Evolutionary conservation across 2,113 vertebrate species (phyloP), one percentile per base, ranked within the genome.

Genomic region (Suncus etruscus): DNA sequence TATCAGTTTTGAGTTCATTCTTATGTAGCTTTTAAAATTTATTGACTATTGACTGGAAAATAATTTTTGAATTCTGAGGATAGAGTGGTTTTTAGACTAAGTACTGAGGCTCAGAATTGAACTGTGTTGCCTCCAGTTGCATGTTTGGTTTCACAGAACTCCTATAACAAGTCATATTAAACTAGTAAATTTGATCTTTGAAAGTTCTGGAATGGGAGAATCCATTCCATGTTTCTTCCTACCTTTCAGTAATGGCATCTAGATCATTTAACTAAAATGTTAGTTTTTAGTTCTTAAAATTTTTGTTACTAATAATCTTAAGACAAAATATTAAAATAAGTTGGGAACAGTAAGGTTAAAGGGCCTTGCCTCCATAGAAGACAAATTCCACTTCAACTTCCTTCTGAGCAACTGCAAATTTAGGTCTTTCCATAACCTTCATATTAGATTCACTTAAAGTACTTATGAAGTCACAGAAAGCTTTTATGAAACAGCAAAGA

Each of bases 271-370:
- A 94, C 47, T 84, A 48, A 91, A 83, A 24, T 86, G 79, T 5
- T 69, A 79, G 27, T 95, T 86, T 87, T 88, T 58, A 47, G n/a
- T 88, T 91, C 32, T 27, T 69, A 45, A 16, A 48, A 22, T 92
- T 91, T 86, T 77, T 92, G 14, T 80, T 94, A 68, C 24, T 54
- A 68, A 25, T 50, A 16, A 91, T 58, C 20, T 76, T 24, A 91
- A 50, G 89, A 93, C 76, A 74, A 65, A 79, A 76, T 70, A 27
- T 83, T 80, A 48, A 83, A 8, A 47, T 32, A 29, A 92, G 31
- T 80, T 90, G 61, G 45, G 70, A 22, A 39, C 39, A 39, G 14
- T 76, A 82, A 73, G 1, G 31, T 76, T 61, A 61, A 61, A 20
- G 58, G 58, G 16, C 58, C 58, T 61, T 29, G 24, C 11, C 5